These are phyloP conservation scores for Papilio helenus DNA, from an alignment of 1,140 invertebrate species.

Conservation along the genomic window DNA sequence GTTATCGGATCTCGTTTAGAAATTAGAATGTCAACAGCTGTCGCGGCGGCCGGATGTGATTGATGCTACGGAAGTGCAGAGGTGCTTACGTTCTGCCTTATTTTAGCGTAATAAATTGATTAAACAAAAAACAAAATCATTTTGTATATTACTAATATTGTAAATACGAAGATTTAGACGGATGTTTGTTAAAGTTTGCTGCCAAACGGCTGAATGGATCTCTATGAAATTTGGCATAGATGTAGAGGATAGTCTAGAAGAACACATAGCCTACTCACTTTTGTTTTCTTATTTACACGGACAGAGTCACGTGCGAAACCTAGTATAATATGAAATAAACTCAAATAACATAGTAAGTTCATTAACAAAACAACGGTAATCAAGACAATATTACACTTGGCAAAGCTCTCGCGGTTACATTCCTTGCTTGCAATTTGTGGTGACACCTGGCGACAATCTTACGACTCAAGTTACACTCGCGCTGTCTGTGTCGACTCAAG, in stretches of 20 bases:
- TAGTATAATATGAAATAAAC: background rate
- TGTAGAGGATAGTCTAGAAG: no score
- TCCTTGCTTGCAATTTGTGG: slow-evolving; percentile 13
- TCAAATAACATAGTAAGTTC: background rate
- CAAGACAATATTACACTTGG: slow-evolving; percentile 16
- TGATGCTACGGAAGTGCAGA: slow-evolving; percentile 27
- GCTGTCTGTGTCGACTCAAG: slow-evolving; percentile 5
- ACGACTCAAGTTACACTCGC: slow-evolving; percentile 17
- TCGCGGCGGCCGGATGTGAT: slow-evolving; percentile 38
- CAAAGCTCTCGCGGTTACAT: slow-evolving; percentile 5
- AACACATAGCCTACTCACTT: no score
- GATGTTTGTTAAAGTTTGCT: no score
- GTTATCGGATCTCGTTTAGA: slow-evolving; percentile 36
- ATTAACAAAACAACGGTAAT: slow-evolving; percentile 11
- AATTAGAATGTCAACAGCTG: slow-evolving; percentile 38
- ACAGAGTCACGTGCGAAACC: no score
- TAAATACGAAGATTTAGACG: no score
- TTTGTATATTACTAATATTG: no score
- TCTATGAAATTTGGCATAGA: no score
- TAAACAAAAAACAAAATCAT: background rate
- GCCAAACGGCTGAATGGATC: no score
- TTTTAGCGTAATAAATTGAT: background rate
- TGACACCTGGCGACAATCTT: slow-evolving; percentile 22
- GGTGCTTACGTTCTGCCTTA: background rate
- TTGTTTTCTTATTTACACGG: no score